Conservation (phyloP, 2,113 vertebrate species). For the Mustela nigripes region DNA sequence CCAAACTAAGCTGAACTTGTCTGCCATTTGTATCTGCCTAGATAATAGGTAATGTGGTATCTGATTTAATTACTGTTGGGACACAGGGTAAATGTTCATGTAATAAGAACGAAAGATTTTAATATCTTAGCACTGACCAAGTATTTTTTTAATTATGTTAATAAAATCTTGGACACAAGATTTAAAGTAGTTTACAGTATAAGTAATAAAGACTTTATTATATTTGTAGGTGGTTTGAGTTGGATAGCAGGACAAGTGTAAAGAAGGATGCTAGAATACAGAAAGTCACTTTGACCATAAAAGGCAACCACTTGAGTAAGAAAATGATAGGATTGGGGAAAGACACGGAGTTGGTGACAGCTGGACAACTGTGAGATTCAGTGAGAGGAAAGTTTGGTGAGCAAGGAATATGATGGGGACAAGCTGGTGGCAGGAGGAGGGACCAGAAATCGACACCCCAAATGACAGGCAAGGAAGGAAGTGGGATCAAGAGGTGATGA, state of each 20-base stretch:
- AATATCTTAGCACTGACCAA: conserved; percentile 31
- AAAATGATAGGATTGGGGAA: background rate
- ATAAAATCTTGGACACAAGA: conserved; percentile 37
- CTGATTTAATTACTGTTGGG: conserved; percentile 28
- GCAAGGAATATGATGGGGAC: background rate
- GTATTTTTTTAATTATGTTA: conserved; percentile 53
- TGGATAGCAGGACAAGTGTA: background rate
- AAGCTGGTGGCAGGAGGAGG: background rate
- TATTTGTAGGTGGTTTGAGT: conserved; percentile 6
- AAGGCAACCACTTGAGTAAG: background rate
- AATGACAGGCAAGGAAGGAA: background rate
- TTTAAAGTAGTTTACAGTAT: conserved; percentile 31
- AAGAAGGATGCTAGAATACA: background rate
- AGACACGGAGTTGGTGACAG: background rate
- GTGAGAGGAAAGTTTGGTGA: background rate
- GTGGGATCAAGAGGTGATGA: background rate
- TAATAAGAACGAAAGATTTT: conserved; percentile 23
- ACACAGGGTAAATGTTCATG: background rate
- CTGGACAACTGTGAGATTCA: background rate
- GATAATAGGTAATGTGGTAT: background rate
- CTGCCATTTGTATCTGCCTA: conserved; percentile 17
- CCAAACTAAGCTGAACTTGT: background rate
- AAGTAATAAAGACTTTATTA: background rate
- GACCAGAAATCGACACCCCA: background rate
- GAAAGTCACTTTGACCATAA: background rate